These are phyloP conservation scores for Epistrophe grossulariae DNA, from an alignment of 2,888 invertebrate species.

Conservation along the genomic window DNA sequence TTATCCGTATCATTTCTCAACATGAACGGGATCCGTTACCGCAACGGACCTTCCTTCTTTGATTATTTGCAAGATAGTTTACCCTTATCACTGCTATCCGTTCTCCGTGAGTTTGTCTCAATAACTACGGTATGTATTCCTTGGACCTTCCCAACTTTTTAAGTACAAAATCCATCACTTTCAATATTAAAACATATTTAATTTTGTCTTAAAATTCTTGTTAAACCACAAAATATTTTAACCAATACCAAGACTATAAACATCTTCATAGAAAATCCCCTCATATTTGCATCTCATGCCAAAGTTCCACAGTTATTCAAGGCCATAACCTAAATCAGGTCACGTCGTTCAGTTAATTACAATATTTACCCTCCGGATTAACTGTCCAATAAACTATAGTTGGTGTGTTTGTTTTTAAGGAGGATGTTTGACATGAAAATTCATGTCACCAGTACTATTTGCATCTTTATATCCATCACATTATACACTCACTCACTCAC, in stretches of 20 bases:
- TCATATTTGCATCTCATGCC: neutral
- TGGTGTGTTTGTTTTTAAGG: neutral
- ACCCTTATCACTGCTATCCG: no score
- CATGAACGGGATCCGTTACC: no score
- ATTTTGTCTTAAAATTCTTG: no score
- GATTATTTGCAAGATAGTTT: no score
- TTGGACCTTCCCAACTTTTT: no score
- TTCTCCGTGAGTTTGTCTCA: no score
- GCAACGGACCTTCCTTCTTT: no score
- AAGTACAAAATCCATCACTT: no score
- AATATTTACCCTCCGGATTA: constrained; percentile 69
- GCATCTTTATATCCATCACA: constrained; percentile 45
- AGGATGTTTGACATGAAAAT: constrained; percentile 55
- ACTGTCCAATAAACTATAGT: constrained; percentile 59
- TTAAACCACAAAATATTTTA: neutral
- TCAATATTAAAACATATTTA: no score
- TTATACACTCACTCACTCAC: no score
- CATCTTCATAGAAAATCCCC: neutral
- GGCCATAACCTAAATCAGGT: constrained; percentile 59
- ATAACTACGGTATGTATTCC: no score
- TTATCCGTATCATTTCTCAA: no score
- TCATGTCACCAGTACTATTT: constrained; percentile 63
- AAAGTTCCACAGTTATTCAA: constrained; percentile 1
- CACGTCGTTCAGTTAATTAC: constrained; percentile 71
- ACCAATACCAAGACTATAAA: neutral